Evolutionary conservation across 2,888 invertebrate genomes (phyloP), one percentile per base, ranked within the genome.

Genomic region (Dynastes grantii): DNA sequence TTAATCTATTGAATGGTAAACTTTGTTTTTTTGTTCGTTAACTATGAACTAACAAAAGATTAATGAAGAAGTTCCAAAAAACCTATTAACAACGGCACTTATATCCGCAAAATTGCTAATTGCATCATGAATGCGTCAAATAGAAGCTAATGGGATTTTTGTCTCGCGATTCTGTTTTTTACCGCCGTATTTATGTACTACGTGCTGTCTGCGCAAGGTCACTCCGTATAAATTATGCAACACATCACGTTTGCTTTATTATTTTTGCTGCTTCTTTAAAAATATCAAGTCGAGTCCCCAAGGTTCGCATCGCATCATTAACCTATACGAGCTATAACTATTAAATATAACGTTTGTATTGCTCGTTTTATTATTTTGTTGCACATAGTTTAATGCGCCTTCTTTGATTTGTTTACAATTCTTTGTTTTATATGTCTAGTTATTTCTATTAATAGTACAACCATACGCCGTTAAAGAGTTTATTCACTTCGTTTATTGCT

Each of bases 111-210:
- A 32, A 22, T 29, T 6, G 5, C 4, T 29, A 6, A 64, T 9
- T 22, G 22, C 22, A 22, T 22, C 22, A 22, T 22, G 22, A 22
- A 51, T 27, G 22, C 51, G 27, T 51, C 1, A 51, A 22, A 11
- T 27, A n/a, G 37, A 13, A 32, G 32, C n/a, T 53, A 55, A 71
- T 71, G 58, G 71, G 71, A 55, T 49, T 71, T 71, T 71, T 71
- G 71, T 55, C 71, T 71, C 32, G 29, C 8, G 55, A 29, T n/a
- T 55, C 1, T 65, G 32, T 53, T 37, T 55, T 32, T 49, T 37
- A 49, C 53, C 32, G 11, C 45, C 11, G 2, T 45, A 45, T 45
- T 45, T 45, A 71, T 53, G 5, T 32, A 9, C 2, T n/a, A 16
- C 55, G 45, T 45, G 45, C 53, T 55, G 71, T 71, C 9, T 16